Percentiles rank a stretch among this genome's conserved stretches.
phyloP scores from a whole-genome alignment of 2,797 vertebrate species.

The Nannoperca australis region DNA sequence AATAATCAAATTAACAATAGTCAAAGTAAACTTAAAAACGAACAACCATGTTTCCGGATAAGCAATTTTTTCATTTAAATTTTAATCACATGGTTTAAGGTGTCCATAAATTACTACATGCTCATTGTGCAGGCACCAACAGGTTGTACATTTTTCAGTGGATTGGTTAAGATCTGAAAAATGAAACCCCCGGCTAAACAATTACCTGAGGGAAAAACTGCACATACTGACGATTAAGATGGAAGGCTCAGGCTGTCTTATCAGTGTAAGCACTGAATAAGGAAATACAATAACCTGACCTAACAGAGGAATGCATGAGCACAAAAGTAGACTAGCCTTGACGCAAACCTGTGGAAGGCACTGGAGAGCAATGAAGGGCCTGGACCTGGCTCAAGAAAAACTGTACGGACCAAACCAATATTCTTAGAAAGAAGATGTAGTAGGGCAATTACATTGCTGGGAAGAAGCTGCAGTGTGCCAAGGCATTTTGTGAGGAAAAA shows the following conservation, averaged over 20 bases:
- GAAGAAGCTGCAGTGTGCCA: background rate
- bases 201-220: background rate
- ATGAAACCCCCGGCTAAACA: background rate
- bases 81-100: background rate
- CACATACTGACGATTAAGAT: background rate
- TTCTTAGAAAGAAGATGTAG: background rate
- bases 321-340: background rate
- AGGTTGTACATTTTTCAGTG: background rate
- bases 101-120: background rate
- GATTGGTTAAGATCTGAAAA: background rate
- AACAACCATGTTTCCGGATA: background rate
- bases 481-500: slow-evolving; percentile 5
- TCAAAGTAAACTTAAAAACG: background rate
- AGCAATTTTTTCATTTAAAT: background rate
- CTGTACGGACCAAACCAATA: background rate
- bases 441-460: background rate
- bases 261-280: background rate
- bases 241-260: background rate
- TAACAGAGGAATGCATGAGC: background rate
- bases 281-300: background rate
- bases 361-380: background rate
- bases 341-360: background rate
- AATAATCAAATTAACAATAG: background rate
- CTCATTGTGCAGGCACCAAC: background rate
- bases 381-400: background rate